phyloP scores from a whole-genome alignment of 2,888 invertebrate genomes.

The Aelia acuminata region DNA sequence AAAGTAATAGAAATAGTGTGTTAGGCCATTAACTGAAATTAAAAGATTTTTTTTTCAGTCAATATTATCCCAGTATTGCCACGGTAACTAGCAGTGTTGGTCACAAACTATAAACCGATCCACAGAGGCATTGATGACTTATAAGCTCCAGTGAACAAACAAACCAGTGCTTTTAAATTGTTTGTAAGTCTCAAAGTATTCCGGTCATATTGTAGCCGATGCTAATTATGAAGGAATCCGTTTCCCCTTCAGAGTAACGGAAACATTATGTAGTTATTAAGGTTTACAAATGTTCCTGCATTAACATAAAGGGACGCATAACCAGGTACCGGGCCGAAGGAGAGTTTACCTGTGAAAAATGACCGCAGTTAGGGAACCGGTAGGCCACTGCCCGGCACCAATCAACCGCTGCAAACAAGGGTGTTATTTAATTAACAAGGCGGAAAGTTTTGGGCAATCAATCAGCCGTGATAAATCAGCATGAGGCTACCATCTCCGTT shows the following conservation, averaged over 20 bases:
- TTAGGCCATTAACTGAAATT: too few species aligned
- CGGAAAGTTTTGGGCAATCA: constrained; percentile 40
- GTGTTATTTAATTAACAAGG: constrained; percentile 50
- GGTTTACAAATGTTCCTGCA: not conserved
- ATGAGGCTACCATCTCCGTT: constrained; percentile 18
- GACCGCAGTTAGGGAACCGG: not conserved
- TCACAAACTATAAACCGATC: too few species aligned
- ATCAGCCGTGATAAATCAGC: constrained; percentile 18
- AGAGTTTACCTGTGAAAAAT: not conserved
- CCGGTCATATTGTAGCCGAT: not conserved
- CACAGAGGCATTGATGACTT: too few species aligned
- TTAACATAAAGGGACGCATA: constrained; percentile 20
- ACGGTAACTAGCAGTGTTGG: too few species aligned
- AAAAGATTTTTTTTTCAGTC: too few species aligned
- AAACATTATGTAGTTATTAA: constrained; percentile 11
- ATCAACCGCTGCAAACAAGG: constrained; percentile 45
- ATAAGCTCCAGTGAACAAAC: too few species aligned
- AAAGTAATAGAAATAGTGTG: too few species aligned
- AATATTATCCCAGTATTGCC: too few species aligned
- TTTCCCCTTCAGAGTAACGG: not conserved
- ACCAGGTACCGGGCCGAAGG: not conserved
- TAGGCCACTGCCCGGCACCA: constrained; percentile 6
- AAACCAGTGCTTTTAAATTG: too few species aligned
- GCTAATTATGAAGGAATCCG: not conserved
- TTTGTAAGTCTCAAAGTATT: too few species aligned